A percentile compares a stretch with the other conserved stretches of the same genome.
phyloP scores from a whole-genome alignment of 2,113 vertebrate species.

The Marcusenius ussheri region DNA sequence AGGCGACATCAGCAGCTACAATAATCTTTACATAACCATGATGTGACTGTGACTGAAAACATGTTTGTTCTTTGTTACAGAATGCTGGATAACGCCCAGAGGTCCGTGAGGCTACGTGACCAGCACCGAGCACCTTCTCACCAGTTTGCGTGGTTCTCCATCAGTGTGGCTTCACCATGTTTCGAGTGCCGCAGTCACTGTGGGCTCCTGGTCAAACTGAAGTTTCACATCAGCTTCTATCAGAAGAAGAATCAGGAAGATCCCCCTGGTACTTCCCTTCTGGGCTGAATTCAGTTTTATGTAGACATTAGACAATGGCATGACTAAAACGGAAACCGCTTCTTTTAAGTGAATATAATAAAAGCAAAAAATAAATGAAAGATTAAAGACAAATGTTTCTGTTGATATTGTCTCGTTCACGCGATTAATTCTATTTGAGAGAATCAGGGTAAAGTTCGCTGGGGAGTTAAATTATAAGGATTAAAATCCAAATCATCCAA shows the following conservation, averaged over 20 bases:
- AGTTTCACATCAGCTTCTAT: not conserved
- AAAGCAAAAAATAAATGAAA: not conserved
- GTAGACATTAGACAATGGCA: not conserved
- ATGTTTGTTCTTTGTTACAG: not conserved
- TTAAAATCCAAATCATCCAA: not conserved
- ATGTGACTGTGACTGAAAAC: not conserved
- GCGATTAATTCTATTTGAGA: not conserved
- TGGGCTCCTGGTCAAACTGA: not conserved
- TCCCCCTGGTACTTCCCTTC: not conserved
- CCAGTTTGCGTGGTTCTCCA: constrained; percentile 12
- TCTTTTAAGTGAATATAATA: not conserved
- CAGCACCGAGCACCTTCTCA: not conserved
- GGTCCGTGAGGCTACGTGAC: not conserved
- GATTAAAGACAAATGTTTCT: not conserved
- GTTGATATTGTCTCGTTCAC: not conserved
- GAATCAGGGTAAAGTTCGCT: not conserved
- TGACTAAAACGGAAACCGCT: not conserved
- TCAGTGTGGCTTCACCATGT: constrained; percentile 21
- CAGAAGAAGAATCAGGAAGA: not conserved
- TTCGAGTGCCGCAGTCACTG: not conserved
- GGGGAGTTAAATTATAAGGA: not conserved
- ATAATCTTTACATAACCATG: not conserved
- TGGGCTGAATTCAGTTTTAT: not conserved
- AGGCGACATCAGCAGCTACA: not conserved
- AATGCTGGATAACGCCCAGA: not conserved